phyloP scores from a whole-genome alignment of 2,113 vertebrate species.

The Epinephelus cyanopodus region DNA sequence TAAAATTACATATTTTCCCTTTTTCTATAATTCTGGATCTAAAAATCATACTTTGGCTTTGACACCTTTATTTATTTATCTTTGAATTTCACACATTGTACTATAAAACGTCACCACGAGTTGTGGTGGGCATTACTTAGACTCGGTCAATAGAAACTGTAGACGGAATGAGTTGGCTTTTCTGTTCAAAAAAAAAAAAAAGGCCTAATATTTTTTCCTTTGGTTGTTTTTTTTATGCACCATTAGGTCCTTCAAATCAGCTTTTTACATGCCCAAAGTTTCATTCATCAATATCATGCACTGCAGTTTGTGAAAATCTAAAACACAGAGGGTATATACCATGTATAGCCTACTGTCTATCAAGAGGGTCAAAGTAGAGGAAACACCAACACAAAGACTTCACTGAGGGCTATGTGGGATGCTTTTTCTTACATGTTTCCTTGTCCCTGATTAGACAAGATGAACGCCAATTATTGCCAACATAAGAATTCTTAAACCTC shows the following conservation, averaged over 20 bases:
- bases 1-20: constrained; percentile 41
- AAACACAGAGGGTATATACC: constrained; percentile 53
- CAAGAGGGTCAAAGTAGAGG: constrained; percentile 62
- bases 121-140: constrained; percentile 39
- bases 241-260: constrained; percentile 67
- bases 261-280: constrained; percentile 51
- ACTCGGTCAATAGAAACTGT: constrained; percentile 30
- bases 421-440: constrained; percentile 16
- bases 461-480: constrained; percentile 11
- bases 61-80: constrained; percentile 56
- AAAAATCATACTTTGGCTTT: constrained; percentile 76
- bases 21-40: constrained; percentile 42
- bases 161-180: constrained; percentile 10
- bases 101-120: constrained; percentile 21
- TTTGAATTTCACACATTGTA: constrained; percentile 37
- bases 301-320: constrained; percentile 64
- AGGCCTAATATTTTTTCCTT: constrained; percentile 63
- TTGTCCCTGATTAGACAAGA: constrained; percentile 18
- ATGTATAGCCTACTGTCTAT: constrained; percentile 52
- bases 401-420: constrained; percentile 29
- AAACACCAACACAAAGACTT: constrained; percentile 43
- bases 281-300: constrained; percentile 68
- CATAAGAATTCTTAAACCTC: neutral
- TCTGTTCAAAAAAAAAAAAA: constrained; percentile 2
- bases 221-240: constrained; percentile 76